phyloP scores from a whole-genome alignment of 2,888 invertebrate species.

The Capitulum mitella region DNA sequence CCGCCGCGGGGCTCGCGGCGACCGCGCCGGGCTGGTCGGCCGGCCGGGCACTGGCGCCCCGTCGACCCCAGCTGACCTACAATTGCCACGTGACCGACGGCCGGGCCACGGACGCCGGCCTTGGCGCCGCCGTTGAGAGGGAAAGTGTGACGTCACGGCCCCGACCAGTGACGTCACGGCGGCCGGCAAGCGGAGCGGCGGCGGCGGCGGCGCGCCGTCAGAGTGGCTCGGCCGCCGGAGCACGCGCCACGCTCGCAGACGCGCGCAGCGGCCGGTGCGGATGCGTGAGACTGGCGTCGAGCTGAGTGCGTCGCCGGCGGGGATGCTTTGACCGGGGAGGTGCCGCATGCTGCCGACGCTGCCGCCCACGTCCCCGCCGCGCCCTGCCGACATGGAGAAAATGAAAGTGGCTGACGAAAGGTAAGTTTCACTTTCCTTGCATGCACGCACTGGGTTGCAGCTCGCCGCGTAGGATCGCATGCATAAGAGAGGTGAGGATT shows the following conservation, averaged over 20 bases:
- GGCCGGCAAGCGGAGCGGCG: background rate
- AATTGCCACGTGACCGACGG: background rate
- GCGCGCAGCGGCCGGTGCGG: background rate
- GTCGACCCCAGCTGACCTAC: background rate
- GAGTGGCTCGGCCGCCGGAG: background rate
- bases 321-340: background rate
- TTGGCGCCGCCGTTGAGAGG: background rate
- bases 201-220: background rate
- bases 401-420: background rate
- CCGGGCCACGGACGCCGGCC: background rate
- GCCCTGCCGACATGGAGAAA: background rate
- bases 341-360: background rate
- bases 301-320: background rate
- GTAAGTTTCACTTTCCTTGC: background rate
- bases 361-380: background rate
- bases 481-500: too few relatives aligned
- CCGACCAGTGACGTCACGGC: background rate
- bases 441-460: too few relatives aligned
- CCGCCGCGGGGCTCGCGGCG: background rate
- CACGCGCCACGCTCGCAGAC: background rate
- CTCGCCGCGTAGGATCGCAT: too few relatives aligned
- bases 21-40: background rate
- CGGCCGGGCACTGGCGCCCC: background rate
- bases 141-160: slow-evolving; percentile 18
- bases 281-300: background rate